Evolutionary conservation across 2,888 invertebrate genomes (phyloP).

Genomic region (Vesta saturnalis): DNA sequence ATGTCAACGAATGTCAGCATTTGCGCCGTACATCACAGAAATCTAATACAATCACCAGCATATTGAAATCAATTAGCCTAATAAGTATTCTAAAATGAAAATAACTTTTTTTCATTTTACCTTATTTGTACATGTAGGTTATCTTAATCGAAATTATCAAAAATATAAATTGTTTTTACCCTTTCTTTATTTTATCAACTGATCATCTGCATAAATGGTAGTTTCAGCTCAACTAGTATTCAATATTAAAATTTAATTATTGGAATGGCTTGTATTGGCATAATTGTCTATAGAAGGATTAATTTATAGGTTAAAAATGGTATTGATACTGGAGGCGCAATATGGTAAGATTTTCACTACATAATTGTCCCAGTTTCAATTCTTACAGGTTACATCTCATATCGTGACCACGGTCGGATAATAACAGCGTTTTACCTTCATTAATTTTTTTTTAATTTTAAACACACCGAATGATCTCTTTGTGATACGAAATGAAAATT

Average conservation of each 20-base stretch:
- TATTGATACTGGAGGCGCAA: conserved; percentile 11
- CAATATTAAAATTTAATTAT: background rate
- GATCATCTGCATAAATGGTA: too few species aligned
- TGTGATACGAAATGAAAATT: too few species aligned
- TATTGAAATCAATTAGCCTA: conserved; percentile 31
- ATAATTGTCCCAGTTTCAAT: conserved; percentile 23
- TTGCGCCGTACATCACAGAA: conserved; percentile 19
- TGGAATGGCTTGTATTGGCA: background rate
- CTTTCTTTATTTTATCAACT: conserved; percentile 19
- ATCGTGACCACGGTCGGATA: conserved; percentile 18
- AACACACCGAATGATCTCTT: too few species aligned
- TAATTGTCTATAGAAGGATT: background rate
- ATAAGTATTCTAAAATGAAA: conserved; percentile 27
- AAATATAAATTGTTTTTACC: conserved; percentile 22
- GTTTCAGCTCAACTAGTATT: too few species aligned
- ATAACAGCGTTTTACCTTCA: conserved; percentile 10
- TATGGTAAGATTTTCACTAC: conserved; percentile 19
- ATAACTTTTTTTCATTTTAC: conserved; percentile 31
- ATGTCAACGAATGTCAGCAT: conserved; percentile 22
- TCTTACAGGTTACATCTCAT: conserved; percentile 10
- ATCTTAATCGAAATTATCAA: conserved; percentile 29
- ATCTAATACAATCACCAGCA: conserved; percentile 20
- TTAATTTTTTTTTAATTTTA: conserved; percentile 8
- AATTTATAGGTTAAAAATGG: conserved; percentile 17
- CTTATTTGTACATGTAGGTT: conserved; percentile 32